Conservation (phyloP, 2,113 vertebrate species). For the Gnathonemus longibarbis region DNA sequence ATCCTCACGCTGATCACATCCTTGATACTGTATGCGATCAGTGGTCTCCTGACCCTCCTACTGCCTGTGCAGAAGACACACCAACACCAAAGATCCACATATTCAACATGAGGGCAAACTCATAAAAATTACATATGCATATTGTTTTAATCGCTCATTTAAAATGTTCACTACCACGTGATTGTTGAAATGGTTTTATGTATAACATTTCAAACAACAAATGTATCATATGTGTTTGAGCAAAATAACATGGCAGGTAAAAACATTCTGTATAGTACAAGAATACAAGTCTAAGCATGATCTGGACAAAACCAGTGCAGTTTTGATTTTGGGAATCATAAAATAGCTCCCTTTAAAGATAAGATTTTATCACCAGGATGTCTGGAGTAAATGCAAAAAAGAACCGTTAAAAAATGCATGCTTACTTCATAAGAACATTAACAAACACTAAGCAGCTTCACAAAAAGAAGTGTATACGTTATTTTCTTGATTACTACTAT, state of each 20-base stretch:
- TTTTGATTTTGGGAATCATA: neutral
- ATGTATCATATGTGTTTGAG: neutral
- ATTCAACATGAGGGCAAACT: neutral
- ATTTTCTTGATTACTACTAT: neutral
- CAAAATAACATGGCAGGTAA: neutral
- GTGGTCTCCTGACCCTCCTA: constrained; percentile 96
- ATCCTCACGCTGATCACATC: constrained; percentile 93
- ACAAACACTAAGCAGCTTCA: neutral
- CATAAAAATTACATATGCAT: neutral
- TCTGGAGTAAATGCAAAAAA: neutral
- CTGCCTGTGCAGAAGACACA: constrained; percentile 56
- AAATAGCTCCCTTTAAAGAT: neutral
- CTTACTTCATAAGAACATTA: neutral
- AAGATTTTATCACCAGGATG: neutral
- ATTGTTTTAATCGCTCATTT: neutral
- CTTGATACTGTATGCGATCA: constrained; percentile 91
- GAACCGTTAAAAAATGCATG: neutral
- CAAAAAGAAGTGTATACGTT: neutral
- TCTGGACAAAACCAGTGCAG: neutral
- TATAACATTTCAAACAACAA: neutral
- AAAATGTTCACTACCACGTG: neutral
- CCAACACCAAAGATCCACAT: neutral
- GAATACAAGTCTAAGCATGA: neutral
- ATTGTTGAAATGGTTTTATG: neutral
- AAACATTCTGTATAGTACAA: neutral